Base-by-base conservation (phyloP, 2,113 vertebrate genomes). In the Epinephelus fuscoguttatus region DNA sequence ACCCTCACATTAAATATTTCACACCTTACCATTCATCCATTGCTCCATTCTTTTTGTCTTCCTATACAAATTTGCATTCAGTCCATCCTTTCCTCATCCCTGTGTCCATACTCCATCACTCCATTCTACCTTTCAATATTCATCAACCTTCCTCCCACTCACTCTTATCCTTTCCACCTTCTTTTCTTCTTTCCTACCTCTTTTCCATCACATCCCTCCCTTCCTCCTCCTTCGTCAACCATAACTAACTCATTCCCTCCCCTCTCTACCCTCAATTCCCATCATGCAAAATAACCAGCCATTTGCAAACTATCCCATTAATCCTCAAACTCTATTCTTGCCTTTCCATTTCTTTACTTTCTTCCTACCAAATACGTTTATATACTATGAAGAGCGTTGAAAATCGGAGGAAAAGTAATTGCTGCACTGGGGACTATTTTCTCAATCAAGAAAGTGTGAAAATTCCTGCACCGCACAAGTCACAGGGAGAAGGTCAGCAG, bases 281-380 rank as follows among this genome's bases (percentile, higher is more conserved):
- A 40, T 50, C 62, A 70, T 71, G 45, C 6, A 55, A 78, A 87
- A 49, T 70, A 69, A 57, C 1, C 25, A 66, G 52, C 23, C 14
- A 57, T 30, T 50, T 45, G 12, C 55, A 45, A 55, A 63, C 12
- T 55, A 27, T 59, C 50, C 18, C 59, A 23, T 61, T 45, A 75
- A 75, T 80, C n/a, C 67, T 69, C 60, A n/a, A 37, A 69, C 57
- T 70, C 33, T 19, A 52, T 18, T 63, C 21, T 30, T 45, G n/a
- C 21, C 23, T 70, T 5, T 19, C 13, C 11, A 42, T n/a, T 81
- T 30, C 56, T 53, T 9, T 3, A 33, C 37, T 33, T 33, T 18
- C 63, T 33, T 37, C 25, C 30, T 9, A 19, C n/a, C 52, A 30
- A 77, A 50, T 55, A 33, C 3, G 0, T 53, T 63, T 30, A 40